Evolutionary conservation across 2,888 invertebrate species (phyloP).

Genomic region (Trichogramma dendrolimi): DNA sequence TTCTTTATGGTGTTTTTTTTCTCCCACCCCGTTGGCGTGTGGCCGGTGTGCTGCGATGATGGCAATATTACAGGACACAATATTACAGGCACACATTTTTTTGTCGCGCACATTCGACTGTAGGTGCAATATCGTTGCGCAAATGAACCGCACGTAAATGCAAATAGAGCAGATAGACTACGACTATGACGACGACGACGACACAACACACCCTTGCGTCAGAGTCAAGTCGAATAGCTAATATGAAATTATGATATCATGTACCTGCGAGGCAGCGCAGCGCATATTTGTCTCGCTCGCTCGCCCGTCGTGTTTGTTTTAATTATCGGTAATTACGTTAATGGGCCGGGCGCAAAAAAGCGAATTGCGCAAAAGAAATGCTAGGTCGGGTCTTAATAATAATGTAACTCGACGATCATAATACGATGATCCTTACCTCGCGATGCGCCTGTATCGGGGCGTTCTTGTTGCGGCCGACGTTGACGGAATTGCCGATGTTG

Average conservation of each 20-base stretch:
- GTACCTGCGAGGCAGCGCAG: not conserved
- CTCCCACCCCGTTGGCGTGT: too few relatives aligned
- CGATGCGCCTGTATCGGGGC: slow-evolving; percentile 42
- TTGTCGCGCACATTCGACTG: too few relatives aligned
- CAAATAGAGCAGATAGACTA: not conserved
- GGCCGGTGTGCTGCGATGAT: too few relatives aligned
- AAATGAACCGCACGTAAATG: slow-evolving; percentile 5
- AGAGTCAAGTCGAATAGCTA: not conserved
- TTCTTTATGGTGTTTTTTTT: too few relatives aligned
- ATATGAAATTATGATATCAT: not conserved
- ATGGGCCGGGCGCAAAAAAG: slow-evolving; percentile 16
- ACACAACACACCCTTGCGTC: not conserved
- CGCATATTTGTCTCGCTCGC: not conserved
- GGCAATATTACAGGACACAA: too few relatives aligned
- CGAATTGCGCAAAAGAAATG: not conserved
- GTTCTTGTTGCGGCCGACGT: slow-evolving; percentile 46
- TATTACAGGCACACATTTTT: too few relatives aligned
- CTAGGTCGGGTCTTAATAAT: not conserved
- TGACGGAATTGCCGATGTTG: slow-evolving; percentile 46
- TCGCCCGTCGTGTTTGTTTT: slow-evolving; percentile 6
- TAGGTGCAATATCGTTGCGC: too few relatives aligned
- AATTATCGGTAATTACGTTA: slow-evolving; percentile 18
- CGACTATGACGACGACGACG: not conserved
- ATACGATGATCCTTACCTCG: slow-evolving; percentile 41
- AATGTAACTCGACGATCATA: too few relatives aligned